These are phyloP conservation scores for Ctenosaura bakeri DNA, from an alignment of 2,797 vertebrate species.

Conservation along the genomic window DNA sequence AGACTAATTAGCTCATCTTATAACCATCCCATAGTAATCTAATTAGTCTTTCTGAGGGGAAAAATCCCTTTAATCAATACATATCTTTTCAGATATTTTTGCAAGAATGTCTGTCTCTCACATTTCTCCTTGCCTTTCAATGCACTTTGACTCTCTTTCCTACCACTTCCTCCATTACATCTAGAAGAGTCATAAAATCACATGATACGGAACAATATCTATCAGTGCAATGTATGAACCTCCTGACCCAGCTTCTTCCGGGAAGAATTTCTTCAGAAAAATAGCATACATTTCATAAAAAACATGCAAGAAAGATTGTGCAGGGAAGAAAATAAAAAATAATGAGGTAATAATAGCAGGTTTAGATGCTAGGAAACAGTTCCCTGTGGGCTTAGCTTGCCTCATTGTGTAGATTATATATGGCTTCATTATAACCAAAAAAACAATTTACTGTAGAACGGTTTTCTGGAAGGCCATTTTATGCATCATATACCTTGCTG, in stretches of 20 bases:
- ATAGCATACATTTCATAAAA: constrained; percentile 40
- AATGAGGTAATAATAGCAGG: constrained; percentile 68
- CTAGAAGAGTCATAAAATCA: background rate
- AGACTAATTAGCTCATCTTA: background rate
- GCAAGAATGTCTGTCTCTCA: background rate
- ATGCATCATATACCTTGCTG: constrained; percentile 62
- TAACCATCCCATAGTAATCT: background rate
- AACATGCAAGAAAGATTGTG: constrained; percentile 44
- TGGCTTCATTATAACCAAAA: constrained; percentile 65
- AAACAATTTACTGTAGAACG: constrained; percentile 66
- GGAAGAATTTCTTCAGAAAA: constrained; percentile 42
- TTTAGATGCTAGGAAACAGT: constrained; percentile 18
- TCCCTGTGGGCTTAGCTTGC: constrained; percentile 50
- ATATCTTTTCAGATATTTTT: background rate
- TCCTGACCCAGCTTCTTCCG: constrained; percentile 20
- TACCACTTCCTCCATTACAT: background rate
- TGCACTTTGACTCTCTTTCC: constrained; percentile 3
- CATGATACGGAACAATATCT: background rate
- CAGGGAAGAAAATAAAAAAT: constrained; percentile 74
- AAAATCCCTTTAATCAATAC: background rate
- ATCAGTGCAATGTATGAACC: background rate
- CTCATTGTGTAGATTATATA: constrained; percentile 68
- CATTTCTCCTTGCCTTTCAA: background rate
- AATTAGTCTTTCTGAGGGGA: background rate
- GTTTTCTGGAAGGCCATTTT: constrained; percentile 64